Evolutionary conservation across 2,113 vertebrate genomes (phyloP), one percentile per base, ranked within the genome.

Genomic region (Spea bombifrons): DNA sequence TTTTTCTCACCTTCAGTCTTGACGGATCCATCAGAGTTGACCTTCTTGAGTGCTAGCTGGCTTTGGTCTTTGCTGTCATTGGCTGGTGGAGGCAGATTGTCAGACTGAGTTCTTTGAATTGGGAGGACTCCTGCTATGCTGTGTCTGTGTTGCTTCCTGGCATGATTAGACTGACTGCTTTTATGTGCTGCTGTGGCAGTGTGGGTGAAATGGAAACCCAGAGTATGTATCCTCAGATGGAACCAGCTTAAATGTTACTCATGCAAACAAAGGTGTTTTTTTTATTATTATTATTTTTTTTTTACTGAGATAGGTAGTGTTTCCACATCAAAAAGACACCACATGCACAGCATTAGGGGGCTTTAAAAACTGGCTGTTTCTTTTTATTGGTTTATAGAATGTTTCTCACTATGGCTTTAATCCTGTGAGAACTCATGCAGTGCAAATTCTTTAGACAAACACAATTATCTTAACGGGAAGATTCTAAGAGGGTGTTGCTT

Each of bases 101-200:
- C 95, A 96, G 92, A 93, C 87, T 94, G 95, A 93, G 96, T 93
- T 95, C 93, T 96, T 90, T 97, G 96, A 95, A 96, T 92, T 85
- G 95, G 95, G 91, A 96, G 94, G 90, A 95, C 94, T 88, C 97
- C 97, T 90, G 92, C 95, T 93, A 99, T 92, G 95, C 95, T 97
- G 96, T 98, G 97, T 91, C 97, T 95, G 93, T 97, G 96, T 89
- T 94, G 95, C 92, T 94, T 96, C 92, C 91, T 92, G 89, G 91
- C 91, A 93, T 95, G 93, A 92, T 92, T 93, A 92, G 90, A 92
- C 90, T 94, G 92, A 91, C 85, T 92, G 94, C 92, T 93, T 91
- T 92, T 94, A 88, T 95, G 94, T 94, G 92, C 95, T 95, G 93
- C 91, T 91, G 87, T 90, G 90, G 90, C 89, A 86, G 90, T 92